Evolutionary conservation across 2,888 invertebrate genomes (phyloP), one percentile per base, ranked within the genome.

Genomic region (Chaetogeoica ovagalla): DNA sequence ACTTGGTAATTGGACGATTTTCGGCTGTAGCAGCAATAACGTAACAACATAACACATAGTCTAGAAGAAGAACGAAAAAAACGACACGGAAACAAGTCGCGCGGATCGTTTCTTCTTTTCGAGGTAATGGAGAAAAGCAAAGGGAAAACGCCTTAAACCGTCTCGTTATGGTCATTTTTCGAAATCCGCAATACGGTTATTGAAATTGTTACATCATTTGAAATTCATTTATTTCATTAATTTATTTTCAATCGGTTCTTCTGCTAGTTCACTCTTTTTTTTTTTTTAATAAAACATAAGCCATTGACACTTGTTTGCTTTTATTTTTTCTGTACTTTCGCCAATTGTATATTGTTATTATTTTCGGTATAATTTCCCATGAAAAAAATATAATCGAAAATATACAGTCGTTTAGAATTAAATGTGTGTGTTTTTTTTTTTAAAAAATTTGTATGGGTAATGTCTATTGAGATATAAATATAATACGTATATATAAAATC

Each of bases 1-100:
- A n/a, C 39, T n/a, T 21, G 63, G 75, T 59, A 66, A 75, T 75
- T 66, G 75, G 66, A 43, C 9, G 21, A 72, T 48, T 57, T 74
- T 30, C 23, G 57, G 43, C 11, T 43, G 4, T 65, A 43, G 43
- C 43, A 43, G 6, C 0, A 43, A 43, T 43, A 43, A 43, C 9
- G 3, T 15, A 7, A 48, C 13, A 48, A 48, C 19, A 55, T 55
- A 19, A 19, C 19, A 19, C 23, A 23, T 23, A 39, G 43, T 7
- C 6, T 8, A 23, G 43, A 57, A 48, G 48, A 48, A 13, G 43
- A 11, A 48, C 9, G 21, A 7, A 65, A 55, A 21, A 63, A 74
- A 66, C 11, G n/a, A 70, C 0, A n/a, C n/a, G 37, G 43, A 74
- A 75, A 75, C 55, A 65, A 65, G 55, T 55, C 39, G 48, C 39